Evolutionary conservation across 2,888 invertebrate genomes (phyloP).

Genomic region (Nasonovia ribisnigri): DNA sequence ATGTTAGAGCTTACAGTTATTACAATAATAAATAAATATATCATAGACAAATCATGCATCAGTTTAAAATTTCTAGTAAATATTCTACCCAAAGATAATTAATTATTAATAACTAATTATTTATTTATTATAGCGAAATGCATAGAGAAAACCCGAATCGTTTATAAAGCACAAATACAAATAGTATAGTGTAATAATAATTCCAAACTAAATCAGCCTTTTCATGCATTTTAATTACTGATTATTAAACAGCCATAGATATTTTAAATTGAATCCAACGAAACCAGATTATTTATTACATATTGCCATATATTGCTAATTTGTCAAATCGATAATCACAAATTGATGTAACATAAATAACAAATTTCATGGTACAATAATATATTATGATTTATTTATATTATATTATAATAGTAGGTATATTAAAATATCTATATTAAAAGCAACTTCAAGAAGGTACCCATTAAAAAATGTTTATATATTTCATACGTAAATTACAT

Average conservation of each 20-base stretch:
- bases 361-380: not conserved
- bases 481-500: not conserved
- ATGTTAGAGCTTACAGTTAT: not conserved
- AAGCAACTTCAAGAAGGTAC: not conserved
- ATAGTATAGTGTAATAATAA: not conserved
- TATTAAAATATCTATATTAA: not conserved
- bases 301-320: not conserved
- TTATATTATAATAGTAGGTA: no score
- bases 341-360: not conserved
- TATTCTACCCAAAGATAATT: not conserved
- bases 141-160: not conserved
- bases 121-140: not conserved
- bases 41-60: not conserved
- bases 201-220: not conserved
- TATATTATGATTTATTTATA: not conserved
- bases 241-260: not conserved
- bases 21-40: not conserved
- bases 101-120: not conserved
- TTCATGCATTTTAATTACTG: not conserved
- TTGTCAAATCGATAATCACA: not conserved
- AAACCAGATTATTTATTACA: not conserved
- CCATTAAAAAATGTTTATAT: not conserved
- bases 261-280: not conserved
- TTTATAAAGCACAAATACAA: not conserved
- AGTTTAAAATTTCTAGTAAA: not conserved